Base-by-base conservation (phyloP, 1,140 invertebrate genomes). In the Chrysoperla carnea region DNA sequence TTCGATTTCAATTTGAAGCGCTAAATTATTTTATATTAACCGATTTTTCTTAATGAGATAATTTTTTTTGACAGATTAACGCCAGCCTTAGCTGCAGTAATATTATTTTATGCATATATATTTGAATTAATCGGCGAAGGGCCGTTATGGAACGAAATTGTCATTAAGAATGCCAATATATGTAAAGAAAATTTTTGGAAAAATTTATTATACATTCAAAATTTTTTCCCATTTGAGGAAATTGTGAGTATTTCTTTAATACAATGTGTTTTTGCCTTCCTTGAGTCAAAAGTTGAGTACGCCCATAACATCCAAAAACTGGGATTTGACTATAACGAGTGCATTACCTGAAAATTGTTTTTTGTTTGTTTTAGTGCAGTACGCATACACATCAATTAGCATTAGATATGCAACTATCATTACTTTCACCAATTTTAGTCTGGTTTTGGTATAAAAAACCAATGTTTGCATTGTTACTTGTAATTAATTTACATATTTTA, bases 361-460 rank as follows among this genome's bases (percentile, higher is more conserved):
- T 36, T 50, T 44, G 13, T 41, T 48, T 40, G 38, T 63, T 66
- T 35, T 56, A 81, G 77, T 81, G 78, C 49, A 73, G 75, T 9
- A 69, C 76, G 6, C 74, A 77, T 50, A 78, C 73, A 1, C 72
- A 80, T 52, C 76, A 79, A 47, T 53, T 90, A 36, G 83, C 84
- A 1, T 60, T 88, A 51, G 85, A 90, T 52, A 79, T 87, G 70
- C 84, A 88, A 59, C 67, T 89, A 13, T 84, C 81, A 36, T 58
- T 84, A 14, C 43, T 82, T 3, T 73, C 79, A 6, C 75, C 82
- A 1, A 57, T 82, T 1, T 55, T 88, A 6, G 68, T 85, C 0
- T 80, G 78, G 62, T 66, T 77, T 8, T 60, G 81, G 9, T 67
- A 68, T 39, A 62, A 64, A 4, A 72, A 72, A 48, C 61, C 67